Evolutionary conservation across 2,888 invertebrate species (phyloP).

Genomic region (Lepeophtheirus nordmannii): DNA sequence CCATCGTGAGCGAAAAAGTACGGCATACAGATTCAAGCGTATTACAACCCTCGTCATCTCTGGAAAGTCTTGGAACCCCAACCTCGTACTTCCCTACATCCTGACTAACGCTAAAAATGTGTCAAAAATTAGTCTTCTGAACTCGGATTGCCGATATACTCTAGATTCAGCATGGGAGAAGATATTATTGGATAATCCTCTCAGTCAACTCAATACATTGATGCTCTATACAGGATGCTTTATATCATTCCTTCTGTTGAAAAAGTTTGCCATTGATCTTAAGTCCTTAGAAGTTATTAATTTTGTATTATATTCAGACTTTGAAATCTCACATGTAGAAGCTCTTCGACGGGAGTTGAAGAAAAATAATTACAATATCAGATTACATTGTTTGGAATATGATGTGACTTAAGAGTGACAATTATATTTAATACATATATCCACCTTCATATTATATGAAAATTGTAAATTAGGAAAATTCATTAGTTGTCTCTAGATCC

Average conservation of each 20-base stretch:
- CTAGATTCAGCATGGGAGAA: conserved; percentile 6
- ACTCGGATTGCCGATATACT: background rate
- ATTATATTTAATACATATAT: too few relatives aligned
- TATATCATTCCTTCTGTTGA: conserved; percentile 1
- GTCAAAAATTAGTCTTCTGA: conserved; percentile 1
- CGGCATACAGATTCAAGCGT: background rate
- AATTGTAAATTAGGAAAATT: too few relatives aligned
- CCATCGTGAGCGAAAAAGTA: background rate
- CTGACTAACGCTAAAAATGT: background rate
- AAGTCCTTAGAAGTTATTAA: background rate
- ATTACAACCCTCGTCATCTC: background rate
- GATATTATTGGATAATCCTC: background rate
- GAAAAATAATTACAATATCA: conserved; percentile 16
- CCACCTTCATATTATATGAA: too few relatives aligned
- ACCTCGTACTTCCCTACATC: conserved; percentile 10
- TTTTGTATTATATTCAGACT: conserved; percentile 1
- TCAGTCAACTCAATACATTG: background rate
- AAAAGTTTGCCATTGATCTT: conserved; percentile 6
- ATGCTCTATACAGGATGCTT: conserved; percentile 16
- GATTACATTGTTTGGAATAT: conserved; percentile 15
- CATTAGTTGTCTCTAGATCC: too few relatives aligned
- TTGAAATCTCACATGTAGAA: conserved; percentile 18
- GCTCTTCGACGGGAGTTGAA: background rate
- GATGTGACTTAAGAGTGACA: background rate
- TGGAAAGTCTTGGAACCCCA: conserved; percentile 18